Percentiles rank a stretch among this genome's conserved stretches.
Conservation (phyloP, 2,113 vertebrate genomes). For the Telmatochromis brichardi region DNA sequence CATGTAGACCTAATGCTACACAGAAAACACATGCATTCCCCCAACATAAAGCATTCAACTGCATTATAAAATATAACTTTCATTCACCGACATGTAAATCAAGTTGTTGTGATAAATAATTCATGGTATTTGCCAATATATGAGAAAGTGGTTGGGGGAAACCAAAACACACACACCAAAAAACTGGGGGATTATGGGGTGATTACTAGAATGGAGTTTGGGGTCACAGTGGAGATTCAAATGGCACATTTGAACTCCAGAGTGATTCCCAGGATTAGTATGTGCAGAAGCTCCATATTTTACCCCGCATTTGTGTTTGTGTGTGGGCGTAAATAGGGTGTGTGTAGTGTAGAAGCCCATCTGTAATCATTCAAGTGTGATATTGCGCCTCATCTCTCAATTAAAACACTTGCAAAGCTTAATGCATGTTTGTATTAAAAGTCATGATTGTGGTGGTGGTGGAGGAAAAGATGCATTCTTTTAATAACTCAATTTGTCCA, state of each 20-base stretch:
- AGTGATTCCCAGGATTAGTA: conserved; percentile 8
- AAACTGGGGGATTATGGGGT: neutral
- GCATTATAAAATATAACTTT: neutral
- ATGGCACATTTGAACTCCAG: neutral
- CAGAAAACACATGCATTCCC: neutral
- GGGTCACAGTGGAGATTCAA: neutral
- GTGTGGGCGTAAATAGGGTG: conserved; percentile 9
- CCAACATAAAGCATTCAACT: neutral
- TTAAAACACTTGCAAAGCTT: conserved; percentile 38
- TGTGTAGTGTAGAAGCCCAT: conserved; percentile 39
- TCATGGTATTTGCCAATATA: neutral
- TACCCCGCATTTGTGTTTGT: neutral
- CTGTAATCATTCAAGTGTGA: conserved; percentile 59
- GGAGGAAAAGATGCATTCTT: neutral
- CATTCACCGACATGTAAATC: neutral
- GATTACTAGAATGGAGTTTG: conserved; percentile 12
- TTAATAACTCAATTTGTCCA: conserved; percentile 11
- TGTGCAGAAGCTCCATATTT: neutral
- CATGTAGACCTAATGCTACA: conserved; percentile 35
- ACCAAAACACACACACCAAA: neutral
- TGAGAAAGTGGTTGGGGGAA: neutral
- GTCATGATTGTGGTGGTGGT: neutral
- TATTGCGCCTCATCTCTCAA: conserved; percentile 63
- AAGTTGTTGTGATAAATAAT: neutral
- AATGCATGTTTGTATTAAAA: neutral